phyloP scores from a whole-genome alignment of 1,140 invertebrate species.

The Cheumatopsyche charites region DNA sequence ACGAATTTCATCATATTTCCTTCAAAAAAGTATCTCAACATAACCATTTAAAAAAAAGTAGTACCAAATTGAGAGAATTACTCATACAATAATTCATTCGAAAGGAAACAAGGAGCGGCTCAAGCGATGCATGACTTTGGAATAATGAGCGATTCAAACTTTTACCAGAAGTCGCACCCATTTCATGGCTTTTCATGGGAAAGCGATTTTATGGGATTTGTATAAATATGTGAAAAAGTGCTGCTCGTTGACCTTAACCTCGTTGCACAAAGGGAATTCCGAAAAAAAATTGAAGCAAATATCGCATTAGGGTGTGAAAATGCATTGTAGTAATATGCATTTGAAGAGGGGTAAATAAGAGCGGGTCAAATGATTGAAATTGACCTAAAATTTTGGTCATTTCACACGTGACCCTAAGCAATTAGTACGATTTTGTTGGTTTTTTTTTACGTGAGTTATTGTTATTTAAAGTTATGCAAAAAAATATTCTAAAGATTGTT shows the following conservation, averaged over 20 bases:
- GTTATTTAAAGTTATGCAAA: no score
- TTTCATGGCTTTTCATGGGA: background rate
- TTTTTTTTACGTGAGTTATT: no score
- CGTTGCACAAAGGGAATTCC: slow-evolving; percentile 34
- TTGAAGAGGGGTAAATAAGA: background rate
- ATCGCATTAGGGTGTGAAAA: background rate
- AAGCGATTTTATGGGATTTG: background rate
- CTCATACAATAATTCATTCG: no score
- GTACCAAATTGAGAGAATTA: no score
- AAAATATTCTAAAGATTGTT: no score
- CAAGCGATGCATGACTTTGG: background rate
- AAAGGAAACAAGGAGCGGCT: background rate
- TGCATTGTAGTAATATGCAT: background rate
- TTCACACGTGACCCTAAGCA: slow-evolving; percentile 7
- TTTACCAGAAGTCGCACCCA: background rate
- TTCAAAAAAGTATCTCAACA: no score
- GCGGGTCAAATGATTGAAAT: slow-evolving; percentile 23
- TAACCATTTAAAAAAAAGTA: background rate
- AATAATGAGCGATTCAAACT: no score
- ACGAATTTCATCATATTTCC: no score
- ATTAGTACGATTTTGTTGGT: background rate
- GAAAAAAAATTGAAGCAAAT: background rate
- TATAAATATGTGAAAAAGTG: background rate
- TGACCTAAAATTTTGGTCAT: slow-evolving; percentile 24
- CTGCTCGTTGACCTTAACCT: slow-evolving; percentile 47